A percentile compares a stretch with the other conserved stretches of the same genome.
phyloP scores from a whole-genome alignment of 2,888 invertebrate genomes.

The Lottia gigantea region DNA sequence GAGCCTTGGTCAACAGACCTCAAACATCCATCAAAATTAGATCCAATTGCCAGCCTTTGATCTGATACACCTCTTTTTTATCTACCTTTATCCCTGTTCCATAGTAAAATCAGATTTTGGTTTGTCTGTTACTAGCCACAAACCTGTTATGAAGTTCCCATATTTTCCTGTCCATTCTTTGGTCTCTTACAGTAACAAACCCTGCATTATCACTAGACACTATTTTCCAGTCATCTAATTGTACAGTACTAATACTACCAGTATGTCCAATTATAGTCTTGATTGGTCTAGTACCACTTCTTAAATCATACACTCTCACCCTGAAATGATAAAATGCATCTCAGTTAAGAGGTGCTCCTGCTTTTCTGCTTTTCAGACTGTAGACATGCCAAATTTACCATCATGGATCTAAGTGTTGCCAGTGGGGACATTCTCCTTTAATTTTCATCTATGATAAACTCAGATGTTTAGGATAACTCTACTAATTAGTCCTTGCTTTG shows the following conservation, averaged over 20 bases:
- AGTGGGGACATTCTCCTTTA: too few relatives aligned
- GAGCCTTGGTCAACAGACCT: too few relatives aligned
- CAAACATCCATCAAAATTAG: too few relatives aligned
- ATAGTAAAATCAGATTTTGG: background rate
- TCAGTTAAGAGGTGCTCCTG: too few relatives aligned
- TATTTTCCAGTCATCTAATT: conserved; percentile 65
- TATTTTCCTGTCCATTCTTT: conserved; percentile 56
- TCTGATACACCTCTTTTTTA: too few relatives aligned
- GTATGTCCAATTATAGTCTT: conserved; percentile 47
- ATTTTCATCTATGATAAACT: too few relatives aligned
- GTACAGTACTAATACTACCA: conserved; percentile 47
- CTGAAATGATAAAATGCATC: conserved; percentile 29
- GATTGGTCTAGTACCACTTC: conserved; percentile 26
- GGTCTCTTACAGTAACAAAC: conserved; percentile 61
- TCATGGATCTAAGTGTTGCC: too few relatives aligned
- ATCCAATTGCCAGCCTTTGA: too few relatives aligned
- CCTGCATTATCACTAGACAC: conserved; percentile 61
- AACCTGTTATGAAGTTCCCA: conserved; percentile 65
- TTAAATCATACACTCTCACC: conserved; percentile 56
- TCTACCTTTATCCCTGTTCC: background rate
- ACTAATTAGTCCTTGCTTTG: too few relatives aligned
- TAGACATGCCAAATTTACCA: too few relatives aligned
- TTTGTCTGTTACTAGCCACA: background rate
- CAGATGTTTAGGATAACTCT: too few relatives aligned
- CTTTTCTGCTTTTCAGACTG: too few relatives aligned